A percentile compares a stretch with the other conserved stretches of the same genome.
These are phyloP conservation scores for Etheostoma perlongum DNA, from an alignment of 2,797 vertebrate genomes.

Conservation along the genomic window DNA sequence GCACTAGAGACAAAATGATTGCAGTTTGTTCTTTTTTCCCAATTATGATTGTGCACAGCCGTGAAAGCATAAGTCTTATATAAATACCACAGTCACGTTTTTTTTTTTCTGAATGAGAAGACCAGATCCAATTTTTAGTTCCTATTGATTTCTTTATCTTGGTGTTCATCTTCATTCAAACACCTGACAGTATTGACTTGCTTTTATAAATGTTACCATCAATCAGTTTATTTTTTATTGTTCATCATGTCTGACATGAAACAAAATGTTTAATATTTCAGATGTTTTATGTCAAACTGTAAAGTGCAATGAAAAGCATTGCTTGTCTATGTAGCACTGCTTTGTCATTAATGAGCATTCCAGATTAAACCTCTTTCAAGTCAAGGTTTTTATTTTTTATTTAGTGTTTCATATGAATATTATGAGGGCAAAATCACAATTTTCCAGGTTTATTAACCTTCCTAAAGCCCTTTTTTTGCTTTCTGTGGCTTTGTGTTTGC, in stretches of 20 bases:
- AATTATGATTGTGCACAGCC: neutral
- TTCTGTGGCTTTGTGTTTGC: neutral
- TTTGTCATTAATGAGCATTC: neutral
- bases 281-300: neutral
- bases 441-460: neutral
- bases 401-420: neutral
- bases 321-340: neutral
- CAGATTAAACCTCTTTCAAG: neutral
- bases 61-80: neutral
- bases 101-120: neutral
- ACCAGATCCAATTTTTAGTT: conserved; percentile 7
- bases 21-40: neutral
- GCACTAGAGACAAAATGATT: neutral
- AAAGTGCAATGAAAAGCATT: too few relatives aligned
- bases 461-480: neutral
- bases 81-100: neutral
- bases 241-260: neutral
- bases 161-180: conserved; percentile 28
- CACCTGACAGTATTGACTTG: conserved; percentile 6
- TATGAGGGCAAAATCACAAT: neutral
- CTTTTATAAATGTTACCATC: neutral
- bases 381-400: neutral
- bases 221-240: neutral
- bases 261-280: neutral
- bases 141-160: conserved; percentile 19